phyloP scores from a whole-genome alignment of 2,888 invertebrate genomes.

The Heliconius sara region DNA sequence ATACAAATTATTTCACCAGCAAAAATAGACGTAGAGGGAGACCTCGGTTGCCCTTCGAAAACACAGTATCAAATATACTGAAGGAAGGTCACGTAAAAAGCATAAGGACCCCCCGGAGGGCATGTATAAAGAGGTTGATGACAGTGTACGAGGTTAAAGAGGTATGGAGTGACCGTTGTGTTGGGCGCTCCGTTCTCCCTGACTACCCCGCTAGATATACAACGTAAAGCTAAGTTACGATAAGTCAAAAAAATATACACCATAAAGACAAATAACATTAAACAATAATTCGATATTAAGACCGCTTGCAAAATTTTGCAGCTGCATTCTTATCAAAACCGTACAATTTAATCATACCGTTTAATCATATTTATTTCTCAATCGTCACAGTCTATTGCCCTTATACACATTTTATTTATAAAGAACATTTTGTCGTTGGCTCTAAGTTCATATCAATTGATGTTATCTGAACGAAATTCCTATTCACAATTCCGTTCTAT shows the following conservation, averaged over 20 bases:
- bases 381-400: background rate
- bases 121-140: too few relatives aligned
- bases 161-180: too few relatives aligned
- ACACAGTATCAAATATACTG: too few relatives aligned
- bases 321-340: constrained; percentile 36
- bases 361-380: constrained; percentile 27
- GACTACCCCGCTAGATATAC: background rate
- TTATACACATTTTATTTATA: background rate
- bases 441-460: constrained; percentile 39
- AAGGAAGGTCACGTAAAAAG: too few relatives aligned
- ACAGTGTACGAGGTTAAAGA: too few relatives aligned
- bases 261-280: constrained; percentile 11
- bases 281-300: constrained; percentile 16
- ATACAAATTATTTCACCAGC: too few relatives aligned
- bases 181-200: background rate
- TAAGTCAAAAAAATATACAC: background rate
- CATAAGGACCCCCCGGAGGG: too few relatives aligned
- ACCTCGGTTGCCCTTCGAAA: too few relatives aligned
- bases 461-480: constrained; percentile 55
- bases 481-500: constrained; percentile 52
- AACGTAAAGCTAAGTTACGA: too few relatives aligned
- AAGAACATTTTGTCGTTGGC: background rate
- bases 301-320: constrained; percentile 28
- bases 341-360: constrained; percentile 10
- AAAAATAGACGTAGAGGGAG: too few relatives aligned